A percentile compares a stretch with the other conserved stretches of the same genome.
Evolutionary conservation across 35 echinoderm and acorn worm genomes (phyloP).

Genomic region (Ptychodera flava): DNA sequence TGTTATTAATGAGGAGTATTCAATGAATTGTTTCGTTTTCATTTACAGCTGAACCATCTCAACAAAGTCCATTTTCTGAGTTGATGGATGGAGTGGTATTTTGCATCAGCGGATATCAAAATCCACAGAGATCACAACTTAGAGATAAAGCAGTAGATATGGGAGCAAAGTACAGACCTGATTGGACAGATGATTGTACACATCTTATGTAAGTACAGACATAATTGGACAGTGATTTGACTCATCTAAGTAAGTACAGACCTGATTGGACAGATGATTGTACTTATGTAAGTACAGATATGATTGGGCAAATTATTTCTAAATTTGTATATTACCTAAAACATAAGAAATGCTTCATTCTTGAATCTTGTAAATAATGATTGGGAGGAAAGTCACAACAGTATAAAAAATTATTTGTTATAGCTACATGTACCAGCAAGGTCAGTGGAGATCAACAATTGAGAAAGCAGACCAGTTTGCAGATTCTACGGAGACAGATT

Average conservation of each 20-base stretch:
- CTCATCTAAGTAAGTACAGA: no score
- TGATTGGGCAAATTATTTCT: neutral
- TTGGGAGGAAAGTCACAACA: neutral
- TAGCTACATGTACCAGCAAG: no score
- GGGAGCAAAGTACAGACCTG: constrained; percentile 82
- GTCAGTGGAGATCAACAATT: no score
- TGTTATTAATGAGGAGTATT: no score
- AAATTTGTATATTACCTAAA: neutral
- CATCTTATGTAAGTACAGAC: constrained; percentile 97
- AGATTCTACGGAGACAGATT: no score
- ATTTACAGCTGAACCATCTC: no score
- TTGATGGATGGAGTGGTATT: constrained; percentile 81
- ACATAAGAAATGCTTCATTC: neutral
- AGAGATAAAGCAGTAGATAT: constrained; percentile 84
- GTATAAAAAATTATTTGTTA: no score
- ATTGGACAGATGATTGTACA: constrained; percentile 83
- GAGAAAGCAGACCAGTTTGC: no score
- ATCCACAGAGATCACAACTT: constrained; percentile 65
- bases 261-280: neutral
- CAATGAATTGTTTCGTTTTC: no score
- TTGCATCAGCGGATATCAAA: constrained; percentile 87
- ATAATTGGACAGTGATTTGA: no score
- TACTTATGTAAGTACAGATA: neutral
- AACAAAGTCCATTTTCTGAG: no score
- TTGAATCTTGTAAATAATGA: neutral